These are phyloP conservation scores for Drosophila lacicola DNA, from an alignment of 2,888 invertebrate species.

Conservation along the genomic window DNA sequence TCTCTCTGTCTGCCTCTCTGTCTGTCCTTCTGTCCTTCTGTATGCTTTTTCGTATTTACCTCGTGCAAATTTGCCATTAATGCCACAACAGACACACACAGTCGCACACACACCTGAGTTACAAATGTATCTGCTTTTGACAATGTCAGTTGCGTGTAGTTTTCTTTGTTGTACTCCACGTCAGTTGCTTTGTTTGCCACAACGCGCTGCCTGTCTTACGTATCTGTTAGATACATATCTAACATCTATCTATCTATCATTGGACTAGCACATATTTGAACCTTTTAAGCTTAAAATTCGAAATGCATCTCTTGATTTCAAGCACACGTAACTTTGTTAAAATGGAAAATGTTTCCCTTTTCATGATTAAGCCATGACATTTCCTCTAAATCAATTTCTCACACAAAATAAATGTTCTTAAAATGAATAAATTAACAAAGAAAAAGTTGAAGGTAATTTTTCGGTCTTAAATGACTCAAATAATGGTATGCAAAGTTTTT, in stretches of 20 bases:
- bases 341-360: no score
- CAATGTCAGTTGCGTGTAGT: conserved; percentile 56
- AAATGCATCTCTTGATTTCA: no score
- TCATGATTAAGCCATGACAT: background rate
- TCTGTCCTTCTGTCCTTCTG: conserved; percentile 23
- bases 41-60: conserved; percentile 64
- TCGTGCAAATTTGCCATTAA: conserved; percentile 80
- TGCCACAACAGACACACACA: conserved; percentile 67
- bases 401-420: background rate
- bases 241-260: conserved; percentile 9
- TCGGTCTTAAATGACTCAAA: no score
- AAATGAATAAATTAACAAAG: no score
- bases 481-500: no score
- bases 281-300: no score
- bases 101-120: conserved; percentile 25
- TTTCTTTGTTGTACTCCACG: conserved; percentile 45
- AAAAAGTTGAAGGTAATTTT: no score
- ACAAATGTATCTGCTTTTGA: conserved; percentile 64
- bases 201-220: conserved; percentile 46
- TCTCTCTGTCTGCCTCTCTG: conserved; percentile 8
- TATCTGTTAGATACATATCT: conserved; percentile 34
- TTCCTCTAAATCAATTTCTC: background rate
- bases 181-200: conserved; percentile 60
- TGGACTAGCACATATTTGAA: background rate
- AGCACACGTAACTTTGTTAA: no score